Evolutionary conservation across 2,113 vertebrate genomes (phyloP), one percentile per base, ranked within the genome.

Genomic region (Trichomycterus rosablanca): DNA sequence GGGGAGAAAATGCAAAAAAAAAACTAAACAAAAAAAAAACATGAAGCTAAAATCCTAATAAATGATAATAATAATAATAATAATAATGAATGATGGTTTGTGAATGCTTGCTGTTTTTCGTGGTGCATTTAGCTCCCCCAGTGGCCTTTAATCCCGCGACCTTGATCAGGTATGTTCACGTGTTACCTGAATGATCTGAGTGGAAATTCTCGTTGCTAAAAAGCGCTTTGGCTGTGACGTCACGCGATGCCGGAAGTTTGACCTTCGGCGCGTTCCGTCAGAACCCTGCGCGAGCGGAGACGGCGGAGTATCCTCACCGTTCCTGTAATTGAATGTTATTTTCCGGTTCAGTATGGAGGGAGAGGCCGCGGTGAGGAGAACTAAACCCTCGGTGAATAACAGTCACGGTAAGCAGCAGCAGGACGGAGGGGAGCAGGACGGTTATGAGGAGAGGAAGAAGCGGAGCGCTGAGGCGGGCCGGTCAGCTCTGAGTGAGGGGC

Each of bases 351-450:
- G 78, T 44, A 89, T 89, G 87, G 87, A 89, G 72, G 83, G 76
- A 61, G 87, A 86, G 66, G 83, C 78, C 49, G 59, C 85, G 6
- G 50, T 89, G 57, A 68, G 87, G 67, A 81, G 87, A 6, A 73
- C 56, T 5, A 75, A 72, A 26, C 40, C 4, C 2, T 52, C 60
- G 11, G 46, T 20, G 1, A 30, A 53, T 11, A 66, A 2, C 37
- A 4, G 14, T 14, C 2, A n/a, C 12, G 37, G 12, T 1, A 3
- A 30, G 37, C 12, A 30, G 26, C 26, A 4, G 37, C n/a, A 12
- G 3, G 2, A 14, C 37, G 12, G 37, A 40, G 37, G n/a, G 28
- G 80, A 44, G 50, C 65, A 72, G 5, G 80, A 82, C 54, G 78
- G 76, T 54, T 78, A 30, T 53, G 66, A 43, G 4, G 81, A 58